These are phyloP conservation scores for Ephydatia muelleri DNA, from an alignment of 37 sponge, comb jelly and placozoan species.

Conservation along the genomic window DNA sequence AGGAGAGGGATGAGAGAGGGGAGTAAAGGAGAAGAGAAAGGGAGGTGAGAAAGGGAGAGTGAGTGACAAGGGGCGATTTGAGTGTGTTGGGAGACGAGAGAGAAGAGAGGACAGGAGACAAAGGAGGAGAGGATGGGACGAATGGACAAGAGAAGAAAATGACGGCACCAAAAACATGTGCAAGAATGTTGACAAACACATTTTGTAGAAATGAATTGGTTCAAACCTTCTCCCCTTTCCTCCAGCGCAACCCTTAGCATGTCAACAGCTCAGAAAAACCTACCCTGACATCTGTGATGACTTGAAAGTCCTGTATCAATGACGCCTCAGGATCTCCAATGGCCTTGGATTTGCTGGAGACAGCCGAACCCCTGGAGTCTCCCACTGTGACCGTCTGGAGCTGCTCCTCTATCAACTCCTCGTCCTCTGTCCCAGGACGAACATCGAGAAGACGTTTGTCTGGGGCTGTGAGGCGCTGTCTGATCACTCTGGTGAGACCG, in stretches of 20 bases:
- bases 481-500: constrained; percentile 46
- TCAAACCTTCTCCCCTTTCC: too few species aligned
- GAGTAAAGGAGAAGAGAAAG: too few species aligned
- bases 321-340: constrained; percentile 59
- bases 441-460: constrained; percentile 13
- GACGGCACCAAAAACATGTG: too few species aligned
- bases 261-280: neutral
- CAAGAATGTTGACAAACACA: too few species aligned
- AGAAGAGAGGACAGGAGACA: too few species aligned
- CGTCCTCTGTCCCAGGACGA: constrained; percentile 47
- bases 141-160: too few species aligned
- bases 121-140: neutral
- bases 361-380: constrained; percentile 14
- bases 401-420: constrained; percentile 51
- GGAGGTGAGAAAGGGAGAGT: neutral
- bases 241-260: neutral
- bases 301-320: constrained; percentile 66
- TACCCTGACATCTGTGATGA: constrained; percentile 76
- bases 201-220: too few species aligned
- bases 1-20: too few species aligned
- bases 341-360: neutral
- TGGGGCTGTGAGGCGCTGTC: constrained; percentile 26
- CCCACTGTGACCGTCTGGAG: constrained; percentile 47
- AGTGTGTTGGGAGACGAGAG: too few species aligned
- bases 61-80: neutral